Evolutionary conservation across 2,797 vertebrate genomes (phyloP).

Genomic region (Acanthurus tractus): DNA sequence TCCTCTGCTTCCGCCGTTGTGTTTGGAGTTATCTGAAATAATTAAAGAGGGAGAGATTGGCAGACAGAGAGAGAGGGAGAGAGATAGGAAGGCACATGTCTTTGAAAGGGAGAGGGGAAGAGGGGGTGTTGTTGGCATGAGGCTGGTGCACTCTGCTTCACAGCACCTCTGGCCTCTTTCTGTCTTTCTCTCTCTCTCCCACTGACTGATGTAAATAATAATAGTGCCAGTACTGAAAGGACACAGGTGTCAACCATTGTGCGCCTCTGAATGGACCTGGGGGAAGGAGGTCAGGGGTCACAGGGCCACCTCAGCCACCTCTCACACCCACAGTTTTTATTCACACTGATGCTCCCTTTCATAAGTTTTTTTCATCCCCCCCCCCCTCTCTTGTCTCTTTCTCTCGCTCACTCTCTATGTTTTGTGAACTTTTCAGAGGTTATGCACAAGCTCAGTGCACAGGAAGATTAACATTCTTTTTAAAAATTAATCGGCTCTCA

Average conservation of each 20-base stretch:
- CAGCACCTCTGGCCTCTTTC: slow-evolving; percentile 74
- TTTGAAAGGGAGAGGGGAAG: slow-evolving; percentile 36
- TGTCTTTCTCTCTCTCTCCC: slow-evolving; percentile 71
- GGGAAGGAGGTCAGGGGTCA: slow-evolving; percentile 77
- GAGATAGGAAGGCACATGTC: slow-evolving; percentile 41
- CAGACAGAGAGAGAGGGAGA: slow-evolving; percentile 28
- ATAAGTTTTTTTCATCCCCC: slow-evolving; percentile 55
- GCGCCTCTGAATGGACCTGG: slow-evolving; percentile 80
- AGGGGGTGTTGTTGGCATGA: slow-evolving; percentile 61
- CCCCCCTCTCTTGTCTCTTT: neutral
- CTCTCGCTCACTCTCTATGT: slow-evolving; percentile 65
- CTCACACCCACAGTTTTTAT: slow-evolving; percentile 78
- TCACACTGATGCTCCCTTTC: slow-evolving; percentile 74
- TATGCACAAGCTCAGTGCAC: slow-evolving; percentile 62
- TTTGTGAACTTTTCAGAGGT: slow-evolving; percentile 78
- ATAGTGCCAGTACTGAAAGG: slow-evolving; percentile 84
- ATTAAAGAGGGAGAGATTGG: slow-evolving; percentile 69
- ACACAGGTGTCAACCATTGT: slow-evolving; percentile 90
- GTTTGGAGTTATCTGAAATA: slow-evolving; percentile 75
- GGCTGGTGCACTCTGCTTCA: slow-evolving; percentile 69
- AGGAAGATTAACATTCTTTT: slow-evolving; percentile 75
- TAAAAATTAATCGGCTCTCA: slow-evolving; percentile 55
- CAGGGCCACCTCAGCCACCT: slow-evolving; percentile 74
- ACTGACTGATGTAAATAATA: slow-evolving; percentile 86
- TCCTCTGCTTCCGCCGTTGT: slow-evolving; percentile 54